phyloP scores from a whole-genome alignment of 1,140 invertebrate genomes.

The Euwallacea fornicatus region DNA sequence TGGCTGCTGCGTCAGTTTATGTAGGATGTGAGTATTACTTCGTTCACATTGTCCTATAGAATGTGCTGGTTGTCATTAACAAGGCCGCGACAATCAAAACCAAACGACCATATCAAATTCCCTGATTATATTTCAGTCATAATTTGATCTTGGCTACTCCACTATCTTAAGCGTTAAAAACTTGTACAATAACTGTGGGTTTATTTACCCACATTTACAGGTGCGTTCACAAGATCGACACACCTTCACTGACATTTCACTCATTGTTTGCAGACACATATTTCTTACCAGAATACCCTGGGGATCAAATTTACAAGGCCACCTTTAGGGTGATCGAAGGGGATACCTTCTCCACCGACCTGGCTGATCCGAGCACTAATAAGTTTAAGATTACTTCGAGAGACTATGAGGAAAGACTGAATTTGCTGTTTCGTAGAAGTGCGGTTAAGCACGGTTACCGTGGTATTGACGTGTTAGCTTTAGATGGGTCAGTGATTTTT shows the following conservation, averaged over 20 bases:
- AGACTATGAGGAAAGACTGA: conserved; percentile 73
- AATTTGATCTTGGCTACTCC: background rate
- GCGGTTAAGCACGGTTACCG: conserved; percentile 69
- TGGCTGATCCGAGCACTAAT: conserved; percentile 67
- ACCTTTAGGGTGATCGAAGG: conserved; percentile 70
- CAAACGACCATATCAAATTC: background rate
- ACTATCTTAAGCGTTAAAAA: conserved; percentile 3
- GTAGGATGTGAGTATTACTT: conserved; percentile 75
- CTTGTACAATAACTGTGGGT: background rate
- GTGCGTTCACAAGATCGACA: background rate
- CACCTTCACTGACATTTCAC: background rate
- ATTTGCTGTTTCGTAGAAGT: conserved; percentile 73
- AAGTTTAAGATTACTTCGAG: conserved; percentile 68
- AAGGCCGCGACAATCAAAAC: background rate
- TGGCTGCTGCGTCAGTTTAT: conserved; percentile 81
- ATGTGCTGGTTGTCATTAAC: too few species aligned
- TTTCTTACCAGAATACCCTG: conserved; percentile 70
- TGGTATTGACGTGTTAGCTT: conserved; percentile 69
- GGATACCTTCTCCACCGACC: conserved; percentile 64
- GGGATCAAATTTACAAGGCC: conserved; percentile 77
- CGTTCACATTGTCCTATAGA: too few species aligned
- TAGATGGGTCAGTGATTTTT: conserved; percentile 70
- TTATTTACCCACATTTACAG: background rate
- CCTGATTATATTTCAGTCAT: background rate
- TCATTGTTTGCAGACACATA: conserved; percentile 71